Evolutionary conservation across 2,113 vertebrate genomes (phyloP).

Genomic region (Mesocricetus auratus): DNA sequence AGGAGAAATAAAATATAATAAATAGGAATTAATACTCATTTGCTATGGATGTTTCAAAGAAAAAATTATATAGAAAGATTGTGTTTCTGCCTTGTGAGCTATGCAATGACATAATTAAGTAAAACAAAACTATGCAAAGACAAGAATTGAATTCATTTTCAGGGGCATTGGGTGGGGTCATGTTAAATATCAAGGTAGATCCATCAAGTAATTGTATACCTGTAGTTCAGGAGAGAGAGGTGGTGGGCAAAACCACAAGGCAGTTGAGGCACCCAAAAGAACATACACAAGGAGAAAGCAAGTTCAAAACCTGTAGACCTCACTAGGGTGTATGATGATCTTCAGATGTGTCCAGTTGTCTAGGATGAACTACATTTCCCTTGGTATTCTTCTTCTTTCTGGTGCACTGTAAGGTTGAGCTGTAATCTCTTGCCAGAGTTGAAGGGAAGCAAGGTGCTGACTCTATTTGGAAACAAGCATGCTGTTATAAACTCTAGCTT

Average conservation of each 20-base stretch:
- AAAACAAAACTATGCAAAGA: not conserved
- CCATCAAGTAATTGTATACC: not conserved
- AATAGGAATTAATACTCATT: not conserved
- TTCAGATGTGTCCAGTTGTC: not conserved
- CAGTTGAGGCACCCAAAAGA: not conserved
- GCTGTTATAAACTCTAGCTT: not conserved
- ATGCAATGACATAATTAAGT: not conserved
- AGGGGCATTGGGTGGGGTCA: not conserved
- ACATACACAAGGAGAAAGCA: not conserved
- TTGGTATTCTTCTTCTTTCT: not conserved
- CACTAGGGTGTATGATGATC: not conserved
- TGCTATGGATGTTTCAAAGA: not conserved
- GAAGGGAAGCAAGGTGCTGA: not conserved
- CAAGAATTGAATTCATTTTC: not conserved
- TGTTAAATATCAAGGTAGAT: not conserved
- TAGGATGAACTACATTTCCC: not conserved
- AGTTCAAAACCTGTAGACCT: not conserved
- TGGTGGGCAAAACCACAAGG: not conserved
- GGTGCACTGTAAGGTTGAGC: not conserved
- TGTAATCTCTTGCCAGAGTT: not conserved
- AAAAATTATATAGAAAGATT: not conserved
- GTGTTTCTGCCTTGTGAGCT: not conserved
- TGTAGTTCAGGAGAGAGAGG: not conserved
- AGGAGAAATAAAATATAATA: not conserved
- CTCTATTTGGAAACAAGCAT: not conserved